Evolutionary conservation across 2,113 vertebrate species (phyloP).

Genomic region (Aleadryas rufinucha): DNA sequence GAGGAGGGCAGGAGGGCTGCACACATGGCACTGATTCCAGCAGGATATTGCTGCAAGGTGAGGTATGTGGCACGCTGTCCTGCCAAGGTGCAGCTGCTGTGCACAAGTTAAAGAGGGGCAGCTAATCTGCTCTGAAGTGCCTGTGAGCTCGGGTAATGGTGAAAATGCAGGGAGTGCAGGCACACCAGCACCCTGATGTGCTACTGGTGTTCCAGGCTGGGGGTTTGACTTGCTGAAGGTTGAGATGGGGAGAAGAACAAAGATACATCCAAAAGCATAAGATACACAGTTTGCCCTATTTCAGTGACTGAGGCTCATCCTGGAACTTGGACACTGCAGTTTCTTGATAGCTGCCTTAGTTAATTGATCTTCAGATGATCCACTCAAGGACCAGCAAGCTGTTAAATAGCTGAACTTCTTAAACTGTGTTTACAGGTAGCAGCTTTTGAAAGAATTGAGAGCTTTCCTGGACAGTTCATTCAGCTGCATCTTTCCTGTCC

Average conservation of each 20-base stretch:
- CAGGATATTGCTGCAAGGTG: slow-evolving; percentile 21
- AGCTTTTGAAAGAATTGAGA: not conserved
- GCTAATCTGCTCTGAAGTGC: not conserved
- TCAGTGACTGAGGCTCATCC: not conserved
- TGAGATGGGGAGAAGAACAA: not conserved
- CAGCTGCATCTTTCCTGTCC: not conserved
- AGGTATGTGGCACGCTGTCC: not conserved
- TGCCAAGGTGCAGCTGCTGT: slow-evolving; percentile 7
- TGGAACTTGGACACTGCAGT: not conserved
- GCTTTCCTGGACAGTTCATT: not conserved
- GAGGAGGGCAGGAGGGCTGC: not conserved
- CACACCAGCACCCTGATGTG: fast-evolving
- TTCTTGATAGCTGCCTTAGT: not conserved
- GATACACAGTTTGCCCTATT: not conserved
- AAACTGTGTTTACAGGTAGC: not conserved
- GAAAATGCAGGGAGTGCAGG: not conserved
- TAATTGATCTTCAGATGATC: not conserved
- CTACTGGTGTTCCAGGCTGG: not conserved
- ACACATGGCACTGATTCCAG: not conserved
- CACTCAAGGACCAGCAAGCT: not conserved
- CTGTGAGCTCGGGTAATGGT: not conserved
- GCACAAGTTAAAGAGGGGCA: not conserved
- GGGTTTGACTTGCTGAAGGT: not conserved
- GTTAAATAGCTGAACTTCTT: not conserved
- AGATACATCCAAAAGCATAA: not conserved